Percentiles rank a stretch among this genome's conserved stretches.
Evolutionary conservation across 2,888 invertebrate genomes (phyloP).

Genomic region (Ariolimax columbianus): DNA sequence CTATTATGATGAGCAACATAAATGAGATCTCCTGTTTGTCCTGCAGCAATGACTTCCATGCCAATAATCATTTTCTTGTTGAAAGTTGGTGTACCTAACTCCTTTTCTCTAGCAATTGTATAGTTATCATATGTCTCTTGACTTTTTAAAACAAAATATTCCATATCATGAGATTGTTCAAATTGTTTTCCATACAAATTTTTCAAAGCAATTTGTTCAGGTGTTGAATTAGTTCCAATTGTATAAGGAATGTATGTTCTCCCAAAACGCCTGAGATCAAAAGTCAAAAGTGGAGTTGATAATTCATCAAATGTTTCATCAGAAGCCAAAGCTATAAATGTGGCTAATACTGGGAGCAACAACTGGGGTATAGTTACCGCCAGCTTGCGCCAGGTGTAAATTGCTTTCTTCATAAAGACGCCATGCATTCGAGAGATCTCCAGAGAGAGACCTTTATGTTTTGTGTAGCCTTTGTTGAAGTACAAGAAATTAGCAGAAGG

Average conservation of each 20-base stretch:
- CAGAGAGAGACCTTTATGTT: conserved; percentile 77
- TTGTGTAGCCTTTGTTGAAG: conserved; percentile 63
- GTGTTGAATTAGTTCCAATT: conserved; percentile 12
- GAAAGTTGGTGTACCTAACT: conserved; percentile 73
- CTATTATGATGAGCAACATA: conserved; percentile 86
- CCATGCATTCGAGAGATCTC: conserved; percentile 83
- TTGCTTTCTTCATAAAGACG: too few relatives aligned
- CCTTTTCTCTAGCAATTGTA: conserved; percentile 58
- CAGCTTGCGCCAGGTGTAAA: conserved; percentile 84
- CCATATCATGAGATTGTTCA: too few relatives aligned
- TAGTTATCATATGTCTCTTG: conserved; percentile 41
- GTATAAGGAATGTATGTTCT: too few relatives aligned
- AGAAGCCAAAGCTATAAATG: conserved; percentile 85
- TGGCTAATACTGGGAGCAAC: too few relatives aligned
- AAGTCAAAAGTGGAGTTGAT: conserved; percentile 81
- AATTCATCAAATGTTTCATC: background rate
- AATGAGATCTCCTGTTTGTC: conserved; percentile 29
- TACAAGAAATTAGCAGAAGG: too few relatives aligned
- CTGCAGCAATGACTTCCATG: conserved; percentile 56
- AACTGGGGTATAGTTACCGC: conserved; percentile 80
- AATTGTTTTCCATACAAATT: conserved; percentile 20
- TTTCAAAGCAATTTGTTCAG: background rate
- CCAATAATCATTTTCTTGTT: conserved; percentile 77
- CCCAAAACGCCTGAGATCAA: conserved; percentile 80
- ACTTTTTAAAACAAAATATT: too few relatives aligned